These are phyloP conservation scores for Ectobius pallidus DNA, from an alignment of 2,888 invertebrate genomes.

Conservation along the genomic window DNA sequence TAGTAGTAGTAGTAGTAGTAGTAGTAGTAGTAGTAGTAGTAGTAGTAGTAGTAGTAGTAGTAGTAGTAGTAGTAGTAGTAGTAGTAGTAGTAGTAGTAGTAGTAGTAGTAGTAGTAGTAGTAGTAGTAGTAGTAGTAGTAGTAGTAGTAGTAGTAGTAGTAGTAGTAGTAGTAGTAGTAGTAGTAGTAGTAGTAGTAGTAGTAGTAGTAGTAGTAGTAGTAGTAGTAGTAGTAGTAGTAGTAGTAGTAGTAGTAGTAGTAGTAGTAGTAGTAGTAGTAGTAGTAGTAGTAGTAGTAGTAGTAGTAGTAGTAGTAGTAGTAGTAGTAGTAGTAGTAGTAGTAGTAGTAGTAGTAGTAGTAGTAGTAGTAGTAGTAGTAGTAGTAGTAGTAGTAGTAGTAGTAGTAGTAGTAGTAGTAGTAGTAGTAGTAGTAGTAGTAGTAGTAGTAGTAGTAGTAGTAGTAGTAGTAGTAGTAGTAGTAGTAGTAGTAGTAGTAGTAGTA, in stretches of 20 bases:
- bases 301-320: background rate
- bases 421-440: background rate
- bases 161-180: too few relatives aligned
- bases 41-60: too few relatives aligned
- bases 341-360: background rate
- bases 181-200: background rate
- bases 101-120: too few relatives aligned
- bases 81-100: too few relatives aligned
- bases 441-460: background rate
- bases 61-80: too few relatives aligned
- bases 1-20: too few relatives aligned
- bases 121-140: too few relatives aligned
- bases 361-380: background rate
- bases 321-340: background rate
- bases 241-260: background rate
- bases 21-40: too few relatives aligned
- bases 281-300: background rate
- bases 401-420: background rate
- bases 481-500: background rate
- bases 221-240: background rate
- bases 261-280: background rate
- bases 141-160: too few relatives aligned
- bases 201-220: slow-evolving; percentile 49
- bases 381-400: slow-evolving; percentile 11
- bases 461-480: background rate